A percentile compares a stretch with the other conserved stretches of the same genome.
Evolutionary conservation across 2,113 vertebrate genomes (phyloP).

Genomic region (Dermatemys mawii): DNA sequence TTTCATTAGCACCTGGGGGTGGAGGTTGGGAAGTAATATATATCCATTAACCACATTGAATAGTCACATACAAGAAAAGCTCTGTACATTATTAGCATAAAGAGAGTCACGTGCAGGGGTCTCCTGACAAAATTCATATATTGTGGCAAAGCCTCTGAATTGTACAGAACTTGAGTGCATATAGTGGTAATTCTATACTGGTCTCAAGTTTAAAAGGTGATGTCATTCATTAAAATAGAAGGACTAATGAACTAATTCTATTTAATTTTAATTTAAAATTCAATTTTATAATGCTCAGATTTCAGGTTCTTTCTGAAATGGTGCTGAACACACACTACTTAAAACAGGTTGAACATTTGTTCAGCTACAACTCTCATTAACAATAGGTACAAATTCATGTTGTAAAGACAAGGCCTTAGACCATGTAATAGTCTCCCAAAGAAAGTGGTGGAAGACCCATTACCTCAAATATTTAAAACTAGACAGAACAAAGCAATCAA

Average conservation of each 20-base stretch:
- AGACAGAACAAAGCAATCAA: neutral
- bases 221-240: neutral
- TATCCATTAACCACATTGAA: neutral
- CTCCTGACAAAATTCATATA: neutral
- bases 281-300: neutral
- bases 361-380: neutral
- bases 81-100: neutral
- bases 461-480: neutral
- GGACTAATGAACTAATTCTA: neutral
- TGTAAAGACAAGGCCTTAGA: neutral
- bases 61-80: neutral
- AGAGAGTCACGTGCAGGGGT: neutral
- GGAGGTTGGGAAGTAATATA: neutral
- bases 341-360: neutral
- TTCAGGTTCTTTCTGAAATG: neutral
- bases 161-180: neutral
- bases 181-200: neutral
- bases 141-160: neutral
- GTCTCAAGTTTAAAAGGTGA: neutral
- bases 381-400: neutral
- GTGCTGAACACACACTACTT: neutral
- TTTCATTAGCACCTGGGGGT: slow-evolving; percentile 81
- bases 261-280: neutral
- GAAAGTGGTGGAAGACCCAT: neutral
- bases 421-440: neutral